A percentile compares a stretch with the other conserved stretches of the same genome.
These are phyloP conservation scores for Trochalopteron elliotii DNA, from an alignment of 2,113 vertebrate species.

Conservation along the genomic window DNA sequence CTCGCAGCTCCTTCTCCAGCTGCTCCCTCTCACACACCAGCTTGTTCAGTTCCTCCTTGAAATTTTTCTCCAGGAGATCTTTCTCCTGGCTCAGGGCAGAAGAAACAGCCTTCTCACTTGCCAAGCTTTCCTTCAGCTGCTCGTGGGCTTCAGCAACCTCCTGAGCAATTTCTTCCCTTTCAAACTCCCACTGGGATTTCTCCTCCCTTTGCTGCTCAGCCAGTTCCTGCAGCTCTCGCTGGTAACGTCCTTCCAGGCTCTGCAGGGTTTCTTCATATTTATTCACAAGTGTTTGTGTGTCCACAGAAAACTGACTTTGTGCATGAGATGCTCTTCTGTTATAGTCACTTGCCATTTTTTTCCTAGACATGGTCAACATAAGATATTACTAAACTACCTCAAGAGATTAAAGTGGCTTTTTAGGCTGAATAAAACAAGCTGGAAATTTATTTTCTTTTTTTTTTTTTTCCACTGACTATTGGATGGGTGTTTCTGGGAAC, in stretches of 20 bases:
- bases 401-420: constrained; percentile 10
- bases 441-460: neutral
- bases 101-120: constrained; percentile 58
- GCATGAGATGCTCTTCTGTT: constrained; percentile 80
- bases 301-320: constrained; percentile 79
- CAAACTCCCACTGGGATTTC: constrained; percentile 80
- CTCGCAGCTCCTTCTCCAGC: constrained; percentile 76
- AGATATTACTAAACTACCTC: constrained; percentile 68
- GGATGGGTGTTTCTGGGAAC: neutral
- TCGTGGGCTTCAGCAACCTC: constrained; percentile 65
- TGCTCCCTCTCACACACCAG: constrained; percentile 72
- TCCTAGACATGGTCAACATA: constrained; percentile 86
- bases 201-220: constrained; percentile 71
- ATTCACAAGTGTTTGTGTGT: constrained; percentile 74
- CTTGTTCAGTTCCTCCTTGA: constrained; percentile 71
- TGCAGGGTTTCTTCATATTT: constrained; percentile 74
- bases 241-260: constrained; percentile 75
- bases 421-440: neutral
- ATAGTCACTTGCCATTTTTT: constrained; percentile 83
- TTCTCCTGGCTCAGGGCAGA: constrained; percentile 69
- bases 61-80: constrained; percentile 71
- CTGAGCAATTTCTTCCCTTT: constrained; percentile 74
- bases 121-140: constrained; percentile 63
- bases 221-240: constrained; percentile 73
- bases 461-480: neutral